Evolutionary conservation across 2,888 invertebrate species (phyloP), one percentile per base, ranked within the genome.

Genomic region (Pheosia tremula): DNA sequence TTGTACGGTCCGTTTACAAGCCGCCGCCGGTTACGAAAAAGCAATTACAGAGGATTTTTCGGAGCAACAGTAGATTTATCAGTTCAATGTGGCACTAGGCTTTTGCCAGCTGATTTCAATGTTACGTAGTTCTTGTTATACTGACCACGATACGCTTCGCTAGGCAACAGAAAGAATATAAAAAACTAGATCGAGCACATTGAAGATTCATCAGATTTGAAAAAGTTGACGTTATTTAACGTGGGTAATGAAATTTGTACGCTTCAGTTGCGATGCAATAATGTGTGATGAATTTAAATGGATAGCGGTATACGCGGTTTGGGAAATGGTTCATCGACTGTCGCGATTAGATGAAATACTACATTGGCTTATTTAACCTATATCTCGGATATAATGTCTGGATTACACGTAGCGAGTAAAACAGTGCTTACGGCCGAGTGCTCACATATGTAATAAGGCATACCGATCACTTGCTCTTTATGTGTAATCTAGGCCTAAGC

Each of bases 211-310:
- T 11, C 4, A 6, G 10, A 13, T 53, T 11, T 11, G 11, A 53
- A 53, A 53, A 53, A 53, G 11, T 24, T 53, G 10, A 37, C 11
- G 37, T 49, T 52, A 52, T 52, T 52, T 36, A 52, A 52, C 52
- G 52, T 49, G n/a, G 49, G n/a, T 50, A 50, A 53, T 37, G 53
- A 53, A 53, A 53, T 53, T 36, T 9, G 37, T 53, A 53, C 53
- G 53, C 37, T 37, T 50, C 24, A 24, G 24, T 50, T 37, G 24
- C 37, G 36, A 53, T 52, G 49, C 1, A 3, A 53, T 8, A 53
- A 53, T 37, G 11, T 8, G 6, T 53, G 10, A 37, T 11, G 53
- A 52, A 52, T 36, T 7, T 53, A 53, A n/a, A 50, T 24, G n/a
- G 50, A 24, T 24, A 6, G 49, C 10, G 8, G 43, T 24, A 41